phyloP scores from a whole-genome alignment of 2,888 invertebrate genomes.

The Diarsia mendica region DNA sequence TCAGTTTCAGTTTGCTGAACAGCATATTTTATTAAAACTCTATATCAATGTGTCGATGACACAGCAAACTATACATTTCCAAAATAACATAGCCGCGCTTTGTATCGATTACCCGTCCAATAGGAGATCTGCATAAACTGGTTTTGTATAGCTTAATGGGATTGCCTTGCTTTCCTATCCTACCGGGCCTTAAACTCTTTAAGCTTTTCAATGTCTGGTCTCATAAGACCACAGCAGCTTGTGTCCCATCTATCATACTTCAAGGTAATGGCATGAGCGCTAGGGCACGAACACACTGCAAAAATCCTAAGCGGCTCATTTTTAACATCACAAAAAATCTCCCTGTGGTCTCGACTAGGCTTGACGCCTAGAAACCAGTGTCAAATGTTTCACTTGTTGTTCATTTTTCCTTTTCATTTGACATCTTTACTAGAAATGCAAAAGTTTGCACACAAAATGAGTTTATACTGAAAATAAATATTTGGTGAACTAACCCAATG shows the following conservation, averaged over 20 bases:
- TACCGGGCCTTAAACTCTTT: constrained; percentile 1
- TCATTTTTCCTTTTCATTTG: background rate
- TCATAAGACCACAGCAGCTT: constrained; percentile 8
- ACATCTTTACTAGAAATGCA: background rate
- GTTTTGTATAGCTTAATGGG: too few relatives aligned
- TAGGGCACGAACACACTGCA: background rate
- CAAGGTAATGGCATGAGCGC: background rate
- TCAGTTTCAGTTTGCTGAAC: background rate
- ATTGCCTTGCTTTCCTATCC: background rate
- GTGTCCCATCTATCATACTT: constrained; percentile 3
- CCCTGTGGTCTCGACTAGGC: background rate
- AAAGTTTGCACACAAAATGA: background rate
- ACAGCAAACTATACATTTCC: too few relatives aligned
- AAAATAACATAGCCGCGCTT: too few relatives aligned
- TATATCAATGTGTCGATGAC: background rate
- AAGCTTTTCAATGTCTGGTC: background rate
- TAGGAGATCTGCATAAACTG: too few relatives aligned
- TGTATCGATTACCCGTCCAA: too few relatives aligned
- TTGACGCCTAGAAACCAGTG: background rate
- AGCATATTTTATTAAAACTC: background rate
- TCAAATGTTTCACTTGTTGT: background rate
- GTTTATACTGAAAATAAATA: background rate
- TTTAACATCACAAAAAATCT: background rate
- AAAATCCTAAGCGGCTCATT: too few relatives aligned
- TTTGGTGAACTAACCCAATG: background rate